Conservation (phyloP, 2,888 invertebrate species). For the Cheilosia grossa region DNA sequence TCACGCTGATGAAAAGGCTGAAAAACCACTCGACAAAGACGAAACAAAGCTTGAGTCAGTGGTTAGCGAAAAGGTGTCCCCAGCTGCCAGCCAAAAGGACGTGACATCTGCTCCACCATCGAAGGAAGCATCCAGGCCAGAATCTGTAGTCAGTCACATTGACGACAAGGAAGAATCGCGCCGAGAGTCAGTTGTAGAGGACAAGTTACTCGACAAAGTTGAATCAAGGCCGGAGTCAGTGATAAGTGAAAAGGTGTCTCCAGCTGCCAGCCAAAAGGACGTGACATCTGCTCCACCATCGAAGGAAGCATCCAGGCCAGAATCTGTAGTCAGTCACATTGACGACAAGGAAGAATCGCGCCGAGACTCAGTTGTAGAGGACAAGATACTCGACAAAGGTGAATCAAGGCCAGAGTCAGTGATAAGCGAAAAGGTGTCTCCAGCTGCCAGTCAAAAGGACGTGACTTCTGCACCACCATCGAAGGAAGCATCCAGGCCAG, state of each 20-base stretch:
- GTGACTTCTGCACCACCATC: constrained; percentile 64
- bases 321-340: constrained; percentile 65
- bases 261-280: constrained; percentile 24
- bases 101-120: constrained; percentile 59
- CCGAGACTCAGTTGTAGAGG: not conserved
- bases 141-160: constrained; percentile 75
- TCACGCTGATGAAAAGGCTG: constrained; percentile 47
- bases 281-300: constrained; percentile 60
- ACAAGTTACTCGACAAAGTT: constrained; percentile 34
- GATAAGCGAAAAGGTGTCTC: not conserved
- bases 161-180: constrained; percentile 56
- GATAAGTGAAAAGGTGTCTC: constrained; percentile 55
- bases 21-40: not conserved
- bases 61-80: constrained; percentile 7
- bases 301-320: constrained; percentile 75
- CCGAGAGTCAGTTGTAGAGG: constrained; percentile 32
- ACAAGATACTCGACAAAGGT: not conserved
- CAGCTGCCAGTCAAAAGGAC: constrained; percentile 68
- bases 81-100: constrained; percentile 60
- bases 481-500: constrained; percentile 46
- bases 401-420: constrained; percentile 4
- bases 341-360: constrained; percentile 14
- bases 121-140: constrained; percentile 79
- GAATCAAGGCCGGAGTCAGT: constrained; percentile 44
- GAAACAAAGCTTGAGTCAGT: not conserved